These are phyloP conservation scores for Drosophila arawakana DNA, from an alignment of 1,140 invertebrate genomes.

Conservation along the genomic window DNA sequence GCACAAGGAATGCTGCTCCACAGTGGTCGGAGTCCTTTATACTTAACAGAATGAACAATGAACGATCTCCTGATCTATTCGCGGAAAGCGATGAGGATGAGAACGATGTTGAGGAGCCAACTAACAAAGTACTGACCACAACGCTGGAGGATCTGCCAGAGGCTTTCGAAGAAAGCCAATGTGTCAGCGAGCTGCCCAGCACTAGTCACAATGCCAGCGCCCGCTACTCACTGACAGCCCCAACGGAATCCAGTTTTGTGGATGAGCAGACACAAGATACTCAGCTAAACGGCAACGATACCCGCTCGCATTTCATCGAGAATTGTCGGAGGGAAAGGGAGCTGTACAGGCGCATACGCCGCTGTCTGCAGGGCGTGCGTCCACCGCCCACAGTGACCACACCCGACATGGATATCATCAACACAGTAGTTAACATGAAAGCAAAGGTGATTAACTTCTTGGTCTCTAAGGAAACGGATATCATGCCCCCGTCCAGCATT, in stretches of 20 bases:
- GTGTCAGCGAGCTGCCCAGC: conserved; percentile 43
- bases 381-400: conserved; percentile 88
- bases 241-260: conserved; percentile 74
- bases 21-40: conserved; percentile 55
- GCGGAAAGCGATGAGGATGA: conserved; percentile 76
- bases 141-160: conserved; percentile 56
- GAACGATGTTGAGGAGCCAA: conserved; percentile 38
- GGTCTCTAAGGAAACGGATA: conserved; percentile 6
- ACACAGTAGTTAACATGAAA: conserved; percentile 85
- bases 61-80: conserved; percentile 81
- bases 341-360: conserved; percentile 71
- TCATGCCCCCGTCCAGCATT: conserved; percentile 1
- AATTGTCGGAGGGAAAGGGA: conserved; percentile 74
- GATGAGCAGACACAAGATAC: conserved; percentile 71
- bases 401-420: conserved; percentile 84
- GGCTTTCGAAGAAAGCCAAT: conserved; percentile 53
- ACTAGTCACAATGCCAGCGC: conserved; percentile 30
- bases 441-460: conserved; percentile 74
- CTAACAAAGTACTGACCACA: conserved; percentile 42
- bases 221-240: conserved; percentile 56
- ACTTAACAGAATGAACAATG: conserved; percentile 65
- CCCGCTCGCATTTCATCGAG: conserved; percentile 64
- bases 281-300: conserved; percentile 53
- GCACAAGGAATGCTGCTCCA: conserved; percentile 28
- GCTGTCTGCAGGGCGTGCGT: conserved; percentile 85